phyloP scores from a whole-genome alignment of 37 sponge, comb jelly and placozoan species.

The Hexactinellida sp. region DNA sequence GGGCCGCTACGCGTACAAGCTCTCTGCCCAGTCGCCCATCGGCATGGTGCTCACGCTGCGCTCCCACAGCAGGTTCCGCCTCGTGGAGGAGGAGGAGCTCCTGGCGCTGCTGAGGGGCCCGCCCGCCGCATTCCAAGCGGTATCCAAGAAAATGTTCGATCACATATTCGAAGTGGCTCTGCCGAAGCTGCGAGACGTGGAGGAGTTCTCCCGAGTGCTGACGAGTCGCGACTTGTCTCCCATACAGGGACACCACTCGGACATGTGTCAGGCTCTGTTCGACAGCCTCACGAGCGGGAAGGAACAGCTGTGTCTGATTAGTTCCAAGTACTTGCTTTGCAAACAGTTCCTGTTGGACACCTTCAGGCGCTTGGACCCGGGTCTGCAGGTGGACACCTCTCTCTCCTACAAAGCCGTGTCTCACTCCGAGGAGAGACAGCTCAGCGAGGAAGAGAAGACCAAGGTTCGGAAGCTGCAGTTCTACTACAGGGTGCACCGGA shows the following conservation, averaged over 20 bases:
- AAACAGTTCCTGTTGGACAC: not conserved
- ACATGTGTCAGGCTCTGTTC: conserved; percentile 7
- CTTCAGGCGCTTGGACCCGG: not conserved
- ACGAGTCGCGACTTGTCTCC: not conserved
- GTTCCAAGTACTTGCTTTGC: not conserved
- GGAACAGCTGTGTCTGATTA: not conserved
- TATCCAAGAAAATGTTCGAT: not conserved
- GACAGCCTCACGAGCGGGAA: not conserved
- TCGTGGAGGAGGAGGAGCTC: not conserved
- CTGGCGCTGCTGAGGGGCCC: not conserved
- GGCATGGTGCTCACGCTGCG: not conserved
- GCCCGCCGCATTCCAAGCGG: not conserved
- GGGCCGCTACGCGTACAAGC: not conserved
- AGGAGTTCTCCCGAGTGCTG: not conserved
- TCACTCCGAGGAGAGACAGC: not conserved
- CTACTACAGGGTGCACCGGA: not conserved
- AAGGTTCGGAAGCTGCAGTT: not conserved
- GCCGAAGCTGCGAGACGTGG: not conserved
- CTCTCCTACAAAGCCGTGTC: not conserved
- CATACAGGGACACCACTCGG: not conserved
- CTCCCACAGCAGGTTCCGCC: not conserved
- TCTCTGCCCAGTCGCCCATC: not conserved
- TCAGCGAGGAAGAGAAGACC: not conserved
- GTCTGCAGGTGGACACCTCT: not conserved
- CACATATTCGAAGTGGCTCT: not conserved